phyloP scores from a whole-genome alignment of 2,888 invertebrate genomes.

The Nebria salina region DNA sequence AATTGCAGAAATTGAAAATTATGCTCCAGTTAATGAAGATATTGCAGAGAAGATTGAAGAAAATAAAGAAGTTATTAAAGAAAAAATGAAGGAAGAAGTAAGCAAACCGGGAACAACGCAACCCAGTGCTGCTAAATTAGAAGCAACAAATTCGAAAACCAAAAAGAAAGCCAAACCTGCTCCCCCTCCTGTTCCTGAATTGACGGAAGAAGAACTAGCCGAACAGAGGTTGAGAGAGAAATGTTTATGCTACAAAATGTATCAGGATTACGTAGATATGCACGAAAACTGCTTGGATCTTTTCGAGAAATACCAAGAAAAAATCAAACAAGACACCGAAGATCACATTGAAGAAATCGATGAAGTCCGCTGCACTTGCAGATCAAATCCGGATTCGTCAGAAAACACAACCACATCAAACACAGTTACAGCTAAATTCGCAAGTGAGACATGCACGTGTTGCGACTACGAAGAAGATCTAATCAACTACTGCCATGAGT shows the following conservation, averaged over 20 bases:
- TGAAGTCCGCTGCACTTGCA: slow-evolving; percentile 12
- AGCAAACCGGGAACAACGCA: no score
- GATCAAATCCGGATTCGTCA: background rate
- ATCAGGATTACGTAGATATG: slow-evolving; percentile 53
- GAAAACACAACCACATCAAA: background rate
- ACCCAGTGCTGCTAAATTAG: no score
- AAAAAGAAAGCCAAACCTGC: no score
- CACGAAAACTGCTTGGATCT: slow-evolving; percentile 55
- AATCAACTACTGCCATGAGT: background rate
- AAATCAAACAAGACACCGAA: slow-evolving; percentile 51
- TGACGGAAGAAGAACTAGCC: background rate
- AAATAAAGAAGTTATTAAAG: no score
- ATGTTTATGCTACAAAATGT: slow-evolving; percentile 57
- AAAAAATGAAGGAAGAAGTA: no score
- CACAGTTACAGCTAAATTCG: background rate
- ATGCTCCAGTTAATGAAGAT: no score
- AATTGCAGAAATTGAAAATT: no score
- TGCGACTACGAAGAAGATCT: background rate
- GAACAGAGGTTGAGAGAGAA: slow-evolving; percentile 44
- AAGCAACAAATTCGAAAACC: no score
- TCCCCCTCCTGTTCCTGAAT: no score
- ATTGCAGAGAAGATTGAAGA: no score
- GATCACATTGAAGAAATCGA: slow-evolving; percentile 51
- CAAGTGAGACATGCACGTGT: background rate
- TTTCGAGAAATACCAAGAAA: slow-evolving; percentile 51